phyloP scores from a whole-genome alignment of 1,140 invertebrate species.

The Hycleus phaleratus region DNA sequence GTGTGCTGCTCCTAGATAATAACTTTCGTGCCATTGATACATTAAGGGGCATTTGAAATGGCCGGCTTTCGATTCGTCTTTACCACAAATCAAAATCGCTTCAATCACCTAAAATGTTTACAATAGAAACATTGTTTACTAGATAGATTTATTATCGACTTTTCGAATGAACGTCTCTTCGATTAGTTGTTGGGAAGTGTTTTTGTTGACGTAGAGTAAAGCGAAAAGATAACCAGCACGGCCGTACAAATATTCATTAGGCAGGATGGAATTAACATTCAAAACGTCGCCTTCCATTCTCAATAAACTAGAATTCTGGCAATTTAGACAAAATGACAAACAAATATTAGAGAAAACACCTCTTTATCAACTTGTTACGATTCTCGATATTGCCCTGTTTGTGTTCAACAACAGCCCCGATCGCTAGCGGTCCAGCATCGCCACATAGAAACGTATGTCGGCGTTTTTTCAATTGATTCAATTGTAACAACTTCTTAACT shows the following conservation, averaged over 20 bases:
- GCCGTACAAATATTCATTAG: constrained; percentile 82
- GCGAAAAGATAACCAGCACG: constrained; percentile 76
- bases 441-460: constrained; percentile 69
- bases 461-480: constrained; percentile 43
- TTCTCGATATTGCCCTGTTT: constrained; percentile 43
- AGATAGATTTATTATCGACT: constrained; percentile 14
- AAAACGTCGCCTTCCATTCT: constrained; percentile 45
- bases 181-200: constrained; percentile 44
- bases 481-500: constrained; percentile 44
- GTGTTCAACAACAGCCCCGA: constrained; percentile 58
- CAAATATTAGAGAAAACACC: constrained; percentile 34
- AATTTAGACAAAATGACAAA: no score
- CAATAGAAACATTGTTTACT: constrained; percentile 23
- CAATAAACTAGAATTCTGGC: not conserved
- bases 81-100: constrained; percentile 60
- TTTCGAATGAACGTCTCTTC: constrained; percentile 44
- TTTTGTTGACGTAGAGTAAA: constrained; percentile 61
- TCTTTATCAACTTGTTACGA: constrained; percentile 42
- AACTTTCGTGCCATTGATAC: constrained; percentile 81
- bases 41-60: constrained; percentile 57
- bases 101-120: constrained; percentile 48
- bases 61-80: constrained; percentile 45
- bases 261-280: constrained; percentile 45
- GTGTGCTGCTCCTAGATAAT: constrained; percentile 84
- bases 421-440: constrained; percentile 64